phyloP scores from a whole-genome alignment of 2,113 vertebrate species.

The Chaetops frenatus region DNA sequence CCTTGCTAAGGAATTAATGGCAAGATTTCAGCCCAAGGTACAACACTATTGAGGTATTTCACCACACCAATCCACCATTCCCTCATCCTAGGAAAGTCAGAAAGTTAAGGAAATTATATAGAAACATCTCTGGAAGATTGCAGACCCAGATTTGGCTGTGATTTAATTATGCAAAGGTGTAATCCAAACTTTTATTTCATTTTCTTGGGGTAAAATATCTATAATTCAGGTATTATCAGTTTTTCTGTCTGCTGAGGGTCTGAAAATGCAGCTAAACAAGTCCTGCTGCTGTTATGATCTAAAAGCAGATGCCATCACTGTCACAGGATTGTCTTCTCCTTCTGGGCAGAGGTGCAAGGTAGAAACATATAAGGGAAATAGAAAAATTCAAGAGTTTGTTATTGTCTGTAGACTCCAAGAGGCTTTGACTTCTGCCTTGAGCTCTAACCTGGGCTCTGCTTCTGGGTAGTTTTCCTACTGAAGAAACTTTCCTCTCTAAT shows the following conservation, averaged over 20 bases:
- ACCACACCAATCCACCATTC: not conserved
- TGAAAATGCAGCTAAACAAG: not conserved
- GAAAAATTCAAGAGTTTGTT: not conserved
- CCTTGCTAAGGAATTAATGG: not conserved
- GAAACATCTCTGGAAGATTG: not conserved
- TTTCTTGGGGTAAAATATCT: not conserved
- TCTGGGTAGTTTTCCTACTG: not conserved
- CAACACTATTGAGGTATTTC: not conserved
- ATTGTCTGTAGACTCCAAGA: not conserved
- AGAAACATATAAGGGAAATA: not conserved
- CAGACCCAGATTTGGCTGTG: not conserved
- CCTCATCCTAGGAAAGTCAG: not conserved
- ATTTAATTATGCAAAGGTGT: not conserved
- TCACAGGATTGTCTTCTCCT: not conserved
- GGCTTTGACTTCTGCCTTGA: not conserved
- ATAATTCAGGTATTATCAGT: not conserved
- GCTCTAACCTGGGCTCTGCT: not conserved
- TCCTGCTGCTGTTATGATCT: not conserved
- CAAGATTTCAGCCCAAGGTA: not conserved
- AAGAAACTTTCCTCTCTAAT: not conserved
- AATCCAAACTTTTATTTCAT: not conserved
- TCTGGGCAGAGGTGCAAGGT: not conserved
- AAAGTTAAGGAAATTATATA: not conserved
- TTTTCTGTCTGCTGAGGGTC: not conserved
- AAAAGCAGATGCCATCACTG: not conserved